Evolutionary conservation across 37 sponge, comb jelly and placozoan species (phyloP).

Genomic region (Hexactinellida sp.): DNA sequence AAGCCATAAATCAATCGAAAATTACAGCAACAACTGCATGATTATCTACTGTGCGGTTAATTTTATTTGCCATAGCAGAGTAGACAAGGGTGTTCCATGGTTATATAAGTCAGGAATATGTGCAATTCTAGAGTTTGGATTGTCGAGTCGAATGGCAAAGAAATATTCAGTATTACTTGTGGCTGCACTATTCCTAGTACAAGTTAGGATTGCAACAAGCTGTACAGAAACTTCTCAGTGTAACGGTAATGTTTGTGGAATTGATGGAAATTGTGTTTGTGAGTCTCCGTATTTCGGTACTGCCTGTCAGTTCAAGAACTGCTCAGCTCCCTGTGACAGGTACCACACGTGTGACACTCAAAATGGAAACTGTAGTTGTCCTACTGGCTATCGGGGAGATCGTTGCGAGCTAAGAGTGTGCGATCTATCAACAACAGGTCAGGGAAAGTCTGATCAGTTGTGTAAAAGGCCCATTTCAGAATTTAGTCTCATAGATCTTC

Average conservation of each 20-base stretch:
- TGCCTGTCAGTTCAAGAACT: not conserved
- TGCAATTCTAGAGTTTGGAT: too few species aligned
- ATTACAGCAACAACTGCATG: too few species aligned
- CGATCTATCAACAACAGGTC: not conserved
- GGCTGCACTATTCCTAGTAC: not conserved
- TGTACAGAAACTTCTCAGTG: not conserved
- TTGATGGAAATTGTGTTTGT: not conserved
- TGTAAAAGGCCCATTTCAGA: not conserved
- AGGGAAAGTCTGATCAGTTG: not conserved
- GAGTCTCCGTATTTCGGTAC: not conserved
- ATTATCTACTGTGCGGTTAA: too few species aligned
- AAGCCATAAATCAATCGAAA: too few species aligned
- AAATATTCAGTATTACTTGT: not conserved
- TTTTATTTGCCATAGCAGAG: too few species aligned
- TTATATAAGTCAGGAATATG: too few species aligned
- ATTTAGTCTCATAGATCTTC: not conserved
- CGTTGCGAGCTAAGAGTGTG: not conserved
- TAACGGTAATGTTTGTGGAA: not conserved
- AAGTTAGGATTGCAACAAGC: not conserved
- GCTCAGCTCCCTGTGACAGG: not conserved
- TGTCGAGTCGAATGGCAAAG: not conserved
- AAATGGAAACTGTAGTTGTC: not conserved
- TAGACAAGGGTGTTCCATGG: too few species aligned
- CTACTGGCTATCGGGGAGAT: not conserved
- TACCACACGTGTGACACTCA: not conserved